Conservation (phyloP, 2,797 vertebrate genomes). For the Chaetodon trifasciatus region DNA sequence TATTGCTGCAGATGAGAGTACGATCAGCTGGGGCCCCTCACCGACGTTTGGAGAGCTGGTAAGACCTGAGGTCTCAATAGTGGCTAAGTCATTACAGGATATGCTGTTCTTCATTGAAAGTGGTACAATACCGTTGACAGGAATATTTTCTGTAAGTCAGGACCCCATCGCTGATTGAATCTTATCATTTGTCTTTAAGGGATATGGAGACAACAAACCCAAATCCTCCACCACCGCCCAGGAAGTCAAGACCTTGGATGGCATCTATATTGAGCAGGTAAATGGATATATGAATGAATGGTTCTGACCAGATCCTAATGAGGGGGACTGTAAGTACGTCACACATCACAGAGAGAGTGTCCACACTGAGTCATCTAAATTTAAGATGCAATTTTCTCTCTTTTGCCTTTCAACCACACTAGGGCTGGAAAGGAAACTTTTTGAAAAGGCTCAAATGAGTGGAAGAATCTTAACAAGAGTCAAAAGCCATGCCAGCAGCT, state of each 20-base stretch:
- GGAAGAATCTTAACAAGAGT: too few relatives aligned
- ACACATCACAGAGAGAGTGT: neutral
- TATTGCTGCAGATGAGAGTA: conserved; percentile 95
- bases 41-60: conserved; percentile 98
- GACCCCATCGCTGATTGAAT: neutral
- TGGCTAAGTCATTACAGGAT: neutral
- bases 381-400: neutral
- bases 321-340: too few relatives aligned
- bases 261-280: conserved; percentile 94
- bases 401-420: too few relatives aligned
- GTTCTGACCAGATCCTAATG: neutral
- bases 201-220: conserved; percentile 96
- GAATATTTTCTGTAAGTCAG: neutral
- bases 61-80: conserved; percentile 52
- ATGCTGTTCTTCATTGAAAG: neutral
- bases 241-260: conserved; percentile 96
- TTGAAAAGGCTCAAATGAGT: too few relatives aligned
- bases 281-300: neutral
- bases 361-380: neutral
- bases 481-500: too few relatives aligned
- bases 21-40: conserved; percentile 97
- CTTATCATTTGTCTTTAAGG: conserved; percentile 80
- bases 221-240: conserved; percentile 97
- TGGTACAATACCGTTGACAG: neutral
- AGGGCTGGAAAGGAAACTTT: too few relatives aligned